phyloP scores from a whole-genome alignment of 2,888 invertebrate species.

The Latheticus oryzae region DNA sequence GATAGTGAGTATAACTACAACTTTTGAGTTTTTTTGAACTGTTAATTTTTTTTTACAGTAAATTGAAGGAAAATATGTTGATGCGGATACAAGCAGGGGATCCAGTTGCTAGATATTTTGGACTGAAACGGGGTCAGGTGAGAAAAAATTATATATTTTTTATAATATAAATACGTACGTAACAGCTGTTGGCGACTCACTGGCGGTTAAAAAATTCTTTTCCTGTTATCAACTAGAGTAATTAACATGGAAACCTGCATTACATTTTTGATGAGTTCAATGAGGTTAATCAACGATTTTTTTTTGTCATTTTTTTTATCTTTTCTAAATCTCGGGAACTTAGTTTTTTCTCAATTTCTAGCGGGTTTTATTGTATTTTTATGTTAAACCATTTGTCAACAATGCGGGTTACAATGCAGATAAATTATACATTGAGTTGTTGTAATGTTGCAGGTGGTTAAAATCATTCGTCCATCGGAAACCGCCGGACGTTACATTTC shows the following conservation, averaged over 20 bases:
- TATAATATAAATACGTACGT: too few relatives aligned
- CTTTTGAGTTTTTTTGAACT: constrained; percentile 25
- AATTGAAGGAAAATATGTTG: constrained; percentile 97
- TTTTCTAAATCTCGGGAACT: too few relatives aligned
- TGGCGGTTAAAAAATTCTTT: background rate
- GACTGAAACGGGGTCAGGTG: constrained; percentile 97
- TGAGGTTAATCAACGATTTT: too few relatives aligned
- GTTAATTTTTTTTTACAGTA: constrained; percentile 68
- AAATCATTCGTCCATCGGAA: constrained; percentile 97
- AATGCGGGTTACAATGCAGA: constrained; percentile 40
- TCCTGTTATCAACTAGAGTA: background rate
- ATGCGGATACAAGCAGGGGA: constrained; percentile 99
- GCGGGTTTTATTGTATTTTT: too few relatives aligned
- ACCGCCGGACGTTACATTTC: constrained; percentile 99
- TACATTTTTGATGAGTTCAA: too few relatives aligned
- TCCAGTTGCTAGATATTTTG: constrained; percentile 98
- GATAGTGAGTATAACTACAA: constrained; percentile 81
- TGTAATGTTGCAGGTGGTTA: constrained; percentile 81
- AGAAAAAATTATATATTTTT: too few relatives aligned
- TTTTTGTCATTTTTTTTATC: too few relatives aligned
- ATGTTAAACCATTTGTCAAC: too few relatives aligned
- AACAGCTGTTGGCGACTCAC: constrained; percentile 1
- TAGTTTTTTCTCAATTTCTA: too few relatives aligned
- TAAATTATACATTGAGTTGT: constrained; percentile 34
- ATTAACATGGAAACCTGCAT: background rate